Evolutionary conservation across 2,888 invertebrate genomes (phyloP).

Genomic region (Heliconius hortense): DNA sequence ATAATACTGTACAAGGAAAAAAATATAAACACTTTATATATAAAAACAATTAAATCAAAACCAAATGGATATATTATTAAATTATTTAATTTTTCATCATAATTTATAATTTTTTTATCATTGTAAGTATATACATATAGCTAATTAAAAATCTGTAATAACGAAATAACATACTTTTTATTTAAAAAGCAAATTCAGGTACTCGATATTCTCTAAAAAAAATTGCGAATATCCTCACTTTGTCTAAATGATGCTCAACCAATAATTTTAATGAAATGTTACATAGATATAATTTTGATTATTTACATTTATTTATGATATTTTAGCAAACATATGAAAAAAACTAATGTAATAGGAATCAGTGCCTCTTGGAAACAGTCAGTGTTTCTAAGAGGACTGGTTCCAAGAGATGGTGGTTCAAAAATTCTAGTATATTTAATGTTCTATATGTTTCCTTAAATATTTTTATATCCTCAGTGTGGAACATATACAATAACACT

Average conservation of each 20-base stretch:
- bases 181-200: slow-evolving; percentile 10
- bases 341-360: too few species aligned
- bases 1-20: slow-evolving; percentile 6
- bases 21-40: background rate
- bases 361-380: too few species aligned
- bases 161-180: background rate
- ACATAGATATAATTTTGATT: slow-evolving; percentile 54
- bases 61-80: background rate
- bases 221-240: background rate
- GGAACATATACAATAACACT: background rate
- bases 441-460: too few species aligned
- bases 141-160: too few species aligned
- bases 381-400: too few species aligned
- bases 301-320: slow-evolving; percentile 56
- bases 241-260: slow-evolving; percentile 1
- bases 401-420: too few species aligned
- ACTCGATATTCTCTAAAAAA: background rate
- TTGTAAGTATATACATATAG: background rate
- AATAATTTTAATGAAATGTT: slow-evolving; percentile 12
- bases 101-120: background rate
- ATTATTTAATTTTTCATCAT: background rate
- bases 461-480: background rate
- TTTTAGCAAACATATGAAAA: slow-evolving; percentile 42
- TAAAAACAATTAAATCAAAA: background rate
- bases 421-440: background rate